Evolutionary conservation across 2,888 invertebrate genomes (phyloP).

Genomic region (Carterocephalus palaemon): DNA sequence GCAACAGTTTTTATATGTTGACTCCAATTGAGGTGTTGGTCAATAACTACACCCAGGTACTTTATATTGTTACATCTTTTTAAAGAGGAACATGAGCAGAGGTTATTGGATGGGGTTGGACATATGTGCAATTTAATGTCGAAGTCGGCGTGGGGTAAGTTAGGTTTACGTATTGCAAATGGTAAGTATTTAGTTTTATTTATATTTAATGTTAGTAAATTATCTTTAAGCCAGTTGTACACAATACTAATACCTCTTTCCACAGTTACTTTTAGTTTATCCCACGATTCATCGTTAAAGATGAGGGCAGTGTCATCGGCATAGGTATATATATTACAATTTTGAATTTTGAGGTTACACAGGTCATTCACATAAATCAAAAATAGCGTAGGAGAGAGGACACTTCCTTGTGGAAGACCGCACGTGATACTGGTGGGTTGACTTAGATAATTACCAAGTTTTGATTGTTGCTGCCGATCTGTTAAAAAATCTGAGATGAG

Average conservation of each 20-base stretch:
- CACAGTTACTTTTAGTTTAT: background rate
- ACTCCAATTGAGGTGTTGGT: conserved; percentile 10
- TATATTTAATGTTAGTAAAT: conserved; percentile 21
- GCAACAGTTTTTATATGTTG: conserved; percentile 4
- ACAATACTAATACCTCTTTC: conserved; percentile 7
- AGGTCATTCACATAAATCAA: conserved; percentile 8
- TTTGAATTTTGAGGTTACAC: conserved; percentile 7
- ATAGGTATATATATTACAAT: conserved; percentile 20
- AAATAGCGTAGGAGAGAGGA: conserved; percentile 19
- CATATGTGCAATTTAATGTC: conserved; percentile 5
- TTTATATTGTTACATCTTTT: background rate
- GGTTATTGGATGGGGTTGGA: background rate
- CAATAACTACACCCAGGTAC: conserved; percentile 12
- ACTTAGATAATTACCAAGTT: conserved; percentile 1
- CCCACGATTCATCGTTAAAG: conserved; percentile 18
- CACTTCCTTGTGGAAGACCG: conserved; percentile 24
- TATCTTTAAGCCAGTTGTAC: conserved; percentile 8
- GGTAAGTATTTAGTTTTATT: conserved; percentile 17
- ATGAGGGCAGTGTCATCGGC: conserved; percentile 23
- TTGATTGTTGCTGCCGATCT: conserved; percentile 3
- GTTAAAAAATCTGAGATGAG: conserved; percentile 6
- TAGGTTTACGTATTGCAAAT: conserved; percentile 6
- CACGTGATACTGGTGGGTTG: background rate
- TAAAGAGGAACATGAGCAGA: background rate
- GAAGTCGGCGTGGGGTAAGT: background rate